Percentiles rank a stretch among this genome's conserved stretches.
Conservation (phyloP, 2,113 vertebrate genomes). For the Oriolus oriolus region DNA sequence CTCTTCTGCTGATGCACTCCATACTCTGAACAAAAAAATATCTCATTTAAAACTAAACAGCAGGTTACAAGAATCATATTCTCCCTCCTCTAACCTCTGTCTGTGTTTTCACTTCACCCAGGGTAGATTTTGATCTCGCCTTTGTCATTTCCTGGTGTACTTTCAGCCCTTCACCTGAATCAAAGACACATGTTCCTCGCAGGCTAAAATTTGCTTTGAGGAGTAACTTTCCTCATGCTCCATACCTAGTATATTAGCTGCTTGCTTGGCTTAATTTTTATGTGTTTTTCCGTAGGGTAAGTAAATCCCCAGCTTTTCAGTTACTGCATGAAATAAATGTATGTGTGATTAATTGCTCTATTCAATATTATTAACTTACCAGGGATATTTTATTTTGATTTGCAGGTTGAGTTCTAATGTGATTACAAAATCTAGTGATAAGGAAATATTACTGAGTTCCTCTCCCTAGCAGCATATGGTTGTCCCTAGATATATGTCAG, state of each 20-base stretch:
- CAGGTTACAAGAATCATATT: neutral
- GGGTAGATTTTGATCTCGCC: constrained; percentile 1
- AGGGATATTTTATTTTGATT: neutral
- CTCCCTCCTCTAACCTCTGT: neutral
- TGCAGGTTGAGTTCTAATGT: fast-evolving
- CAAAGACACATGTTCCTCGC: neutral
- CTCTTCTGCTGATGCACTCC: neutral
- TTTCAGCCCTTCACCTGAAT: constrained; percentile 2
- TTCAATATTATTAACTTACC: neutral
- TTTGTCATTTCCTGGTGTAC: constrained; percentile 8
- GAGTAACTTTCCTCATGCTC: neutral
- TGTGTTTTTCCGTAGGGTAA: neutral
- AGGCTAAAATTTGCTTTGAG: neutral
- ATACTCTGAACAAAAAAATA: neutral
- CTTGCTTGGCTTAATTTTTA: neutral
- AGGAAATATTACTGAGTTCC: neutral
- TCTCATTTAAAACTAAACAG: neutral
- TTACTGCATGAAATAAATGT: neutral
- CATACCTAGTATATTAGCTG: neutral
- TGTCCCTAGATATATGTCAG: neutral
- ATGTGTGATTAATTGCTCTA: neutral
- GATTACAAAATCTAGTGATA: neutral
- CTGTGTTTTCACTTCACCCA: neutral
- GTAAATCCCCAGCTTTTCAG: neutral
- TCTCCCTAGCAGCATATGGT: neutral